A percentile compares a stretch with the other conserved stretches of the same genome.
phyloP scores from a whole-genome alignment of 2,113 vertebrate genomes.

The Neofelis nebulosa region DNA sequence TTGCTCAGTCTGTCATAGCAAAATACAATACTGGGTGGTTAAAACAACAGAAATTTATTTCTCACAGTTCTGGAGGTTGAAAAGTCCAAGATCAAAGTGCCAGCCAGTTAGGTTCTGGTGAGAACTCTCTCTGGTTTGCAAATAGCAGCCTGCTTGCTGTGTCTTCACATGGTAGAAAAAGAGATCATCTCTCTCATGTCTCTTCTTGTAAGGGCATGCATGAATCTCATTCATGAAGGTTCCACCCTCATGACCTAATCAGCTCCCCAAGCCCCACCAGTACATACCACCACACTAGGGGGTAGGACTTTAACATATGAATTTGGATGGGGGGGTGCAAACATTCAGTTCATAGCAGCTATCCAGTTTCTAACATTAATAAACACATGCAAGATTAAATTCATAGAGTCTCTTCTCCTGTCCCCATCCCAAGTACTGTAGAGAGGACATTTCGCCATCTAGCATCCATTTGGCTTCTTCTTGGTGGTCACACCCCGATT shows the following conservation, averaged over 20 bases:
- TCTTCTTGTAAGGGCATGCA: not conserved
- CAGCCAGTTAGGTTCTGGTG: not conserved
- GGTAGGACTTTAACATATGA: not conserved
- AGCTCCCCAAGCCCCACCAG: not conserved
- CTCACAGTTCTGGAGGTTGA: not conserved
- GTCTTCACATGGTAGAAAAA: not conserved
- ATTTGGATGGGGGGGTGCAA: not conserved
- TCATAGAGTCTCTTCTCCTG: not conserved
- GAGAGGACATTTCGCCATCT: not conserved
- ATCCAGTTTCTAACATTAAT: not conserved
- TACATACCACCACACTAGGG: not conserved
- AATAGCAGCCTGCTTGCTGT: not conserved
- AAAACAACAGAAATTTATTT: not conserved
- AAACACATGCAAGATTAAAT: not conserved
- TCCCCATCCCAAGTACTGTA: not conserved
- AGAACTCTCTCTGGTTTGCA: not conserved
- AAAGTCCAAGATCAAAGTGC: not conserved
- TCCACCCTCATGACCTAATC: not conserved
- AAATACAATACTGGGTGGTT: not conserved
- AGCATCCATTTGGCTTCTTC: not conserved
- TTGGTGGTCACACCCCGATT: not conserved
- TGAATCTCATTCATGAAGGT: not conserved
- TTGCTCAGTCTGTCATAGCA: not conserved
- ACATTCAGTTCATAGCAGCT: not conserved
- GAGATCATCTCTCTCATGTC: not conserved